Percentiles rank a stretch among this genome's conserved stretches.
phyloP scores from a whole-genome alignment of 2,797 vertebrate species.

The Onychomys torridus region DNA sequence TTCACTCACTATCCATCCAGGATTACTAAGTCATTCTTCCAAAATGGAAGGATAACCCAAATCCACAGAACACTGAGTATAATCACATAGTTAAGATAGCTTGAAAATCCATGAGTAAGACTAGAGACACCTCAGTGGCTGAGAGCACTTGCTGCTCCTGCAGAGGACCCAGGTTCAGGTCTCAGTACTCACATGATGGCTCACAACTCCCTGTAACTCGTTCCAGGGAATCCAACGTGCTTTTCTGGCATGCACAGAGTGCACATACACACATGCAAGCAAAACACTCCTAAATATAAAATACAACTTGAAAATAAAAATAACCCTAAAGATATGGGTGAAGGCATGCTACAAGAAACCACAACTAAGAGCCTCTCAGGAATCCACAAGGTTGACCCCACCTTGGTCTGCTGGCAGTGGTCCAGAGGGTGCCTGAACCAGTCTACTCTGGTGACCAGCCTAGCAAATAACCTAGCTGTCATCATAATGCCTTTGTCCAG shows the following conservation, averaged over 20 bases:
- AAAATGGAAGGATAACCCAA: conserved; percentile 7
- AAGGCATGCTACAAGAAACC: conserved; percentile 29
- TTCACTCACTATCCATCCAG: neutral
- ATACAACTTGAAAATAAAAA: no score
- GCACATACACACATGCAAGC: neutral
- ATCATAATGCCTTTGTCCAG: no score
- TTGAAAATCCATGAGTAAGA: neutral
- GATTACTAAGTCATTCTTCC: neutral
- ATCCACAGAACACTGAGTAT: neutral
- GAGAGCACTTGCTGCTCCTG: neutral
- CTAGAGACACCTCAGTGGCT: neutral
- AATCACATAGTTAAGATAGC: neutral
- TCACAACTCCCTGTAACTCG: neutral
- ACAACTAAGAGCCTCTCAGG: neutral
- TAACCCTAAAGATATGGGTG: neutral
- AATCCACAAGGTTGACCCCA: no score
- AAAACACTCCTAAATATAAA: neutral
- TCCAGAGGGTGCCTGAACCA: no score
- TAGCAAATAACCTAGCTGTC: no score
- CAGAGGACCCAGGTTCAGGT: neutral
- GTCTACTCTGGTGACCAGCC: no score
- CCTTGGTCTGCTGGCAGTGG: no score
- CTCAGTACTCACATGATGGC: neutral
- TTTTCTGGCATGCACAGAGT: neutral
- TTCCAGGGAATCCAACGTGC: neutral